Base-by-base conservation (phyloP, 2,797 vertebrate species). In the Characodon lateralis region DNA sequence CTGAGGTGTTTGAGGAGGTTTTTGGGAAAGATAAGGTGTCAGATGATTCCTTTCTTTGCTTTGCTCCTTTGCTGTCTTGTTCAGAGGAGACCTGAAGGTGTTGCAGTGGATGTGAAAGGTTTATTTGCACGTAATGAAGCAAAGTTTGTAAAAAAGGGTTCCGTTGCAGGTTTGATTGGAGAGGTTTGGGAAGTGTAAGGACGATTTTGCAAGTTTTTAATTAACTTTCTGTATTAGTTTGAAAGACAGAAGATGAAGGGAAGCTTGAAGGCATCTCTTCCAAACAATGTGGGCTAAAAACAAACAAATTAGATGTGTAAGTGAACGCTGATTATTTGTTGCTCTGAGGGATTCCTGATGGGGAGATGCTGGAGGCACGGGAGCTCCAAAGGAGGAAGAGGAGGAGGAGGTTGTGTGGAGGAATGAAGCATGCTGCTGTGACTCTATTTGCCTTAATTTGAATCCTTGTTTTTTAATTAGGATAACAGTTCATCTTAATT, bases 401-500 rank as follows among this genome's bases (percentile, higher is more conserved):
- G 51, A 66, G 31, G 59, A 61, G 50, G 51, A 16, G 77, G 82
- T 87, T 84, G 83, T 83, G 86, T 90, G 65, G 76, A 88, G 81
- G 86, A 89, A 88, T 31, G 76, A 88, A 79, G 72, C 79, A 5
- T 58, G 65, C 83, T 63, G 79, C 87, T 82, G 85, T 24, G 63
- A 73, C 74, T 83, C 76, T 88, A 77, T 82, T 74, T 89, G 80
- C 84, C 77, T 82, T 85, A 76, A 72, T 87, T 85, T 81, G 79
- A 88, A 81, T 83, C 81, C 74, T 50, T 65, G 80, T 80, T 86
- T 89, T 35, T 74, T 90, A 91, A 92, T 90, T 87, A 90, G 73
- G 85, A 78, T 80, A 84, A 73, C 77, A 75, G 81, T 74, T 80
- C 51, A 77, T 90, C 83, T 91, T 92, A 89, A 92, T 91, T 89